Evolutionary conservation across 2,113 vertebrate genomes (phyloP), one percentile per base, ranked within the genome.

Genomic region (Ginglymostoma cirratum): DNA sequence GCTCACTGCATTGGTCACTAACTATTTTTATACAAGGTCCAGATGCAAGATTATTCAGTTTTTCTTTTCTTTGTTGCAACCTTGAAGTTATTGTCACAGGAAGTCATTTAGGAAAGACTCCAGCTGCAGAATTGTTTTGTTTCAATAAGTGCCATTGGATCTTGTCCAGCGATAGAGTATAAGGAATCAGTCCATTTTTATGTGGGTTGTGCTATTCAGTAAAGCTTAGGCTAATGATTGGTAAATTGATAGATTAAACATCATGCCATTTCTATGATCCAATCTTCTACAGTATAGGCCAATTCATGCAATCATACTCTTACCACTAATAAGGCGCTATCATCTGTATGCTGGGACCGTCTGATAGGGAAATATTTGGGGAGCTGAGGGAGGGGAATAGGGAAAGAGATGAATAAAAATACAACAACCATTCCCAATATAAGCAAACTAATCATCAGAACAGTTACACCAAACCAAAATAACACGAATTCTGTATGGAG

Each of bases 311-410:
- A 97, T 83, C 42, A 95, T 96, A 96, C 96, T 97, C 98, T 99
- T 99, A 99, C 99, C 99, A 99, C 98, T 97, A 99, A 99, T 97
- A 99, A 98, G 97, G 99, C 98, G 97, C 99, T 99, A 98, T 99
- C 99, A 97, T 99, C 99, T 97, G 99, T 99, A 97, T 99, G 99
- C 97, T 99, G 99, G 97, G 98, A 99, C 97, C 98, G 99, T 98
- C 99, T 98, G 98, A 98, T 98, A 97, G 98, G 99, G 97, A 98
- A 98, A 95, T 70, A 48, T 95, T 95, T 95, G 95, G 98, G 96
- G 96, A 97, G 98, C 99, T 99, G 97, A 97, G 97, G 97, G 97
- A 96, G 97, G 96, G 97, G 97, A 97, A 96, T 97, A 96, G 96
- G 97, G 97, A 97, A 96, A 98, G 96, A 97, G 97, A 97, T 96